phyloP scores from a whole-genome alignment of 1,140 invertebrate genomes.

The Telenomus remus region DNA sequence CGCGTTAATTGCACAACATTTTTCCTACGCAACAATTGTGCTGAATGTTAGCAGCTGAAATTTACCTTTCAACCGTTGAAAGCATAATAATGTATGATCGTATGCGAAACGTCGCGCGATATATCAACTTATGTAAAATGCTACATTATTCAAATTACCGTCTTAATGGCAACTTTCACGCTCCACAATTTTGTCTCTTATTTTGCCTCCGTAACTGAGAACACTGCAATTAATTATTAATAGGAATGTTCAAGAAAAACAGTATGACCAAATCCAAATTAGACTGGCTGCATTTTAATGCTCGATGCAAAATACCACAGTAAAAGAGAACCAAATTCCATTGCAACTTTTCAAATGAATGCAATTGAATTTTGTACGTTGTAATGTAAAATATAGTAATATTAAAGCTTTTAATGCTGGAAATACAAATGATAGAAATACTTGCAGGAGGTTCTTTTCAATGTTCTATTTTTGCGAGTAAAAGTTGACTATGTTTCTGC shows the following conservation, averaged over 20 bases:
- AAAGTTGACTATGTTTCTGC: slow-evolving; percentile 12
- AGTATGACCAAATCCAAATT: no score
- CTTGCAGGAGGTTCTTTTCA: no score
- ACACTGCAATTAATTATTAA: slow-evolving; percentile 28
- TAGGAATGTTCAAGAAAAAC: slow-evolving; percentile 19
- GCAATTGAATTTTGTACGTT: no score
- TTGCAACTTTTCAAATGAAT: no score
- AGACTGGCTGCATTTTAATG: no score
- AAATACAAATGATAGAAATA: no score
- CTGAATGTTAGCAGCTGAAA: slow-evolving; percentile 39
- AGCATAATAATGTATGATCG: slow-evolving; percentile 45
- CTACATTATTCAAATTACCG: slow-evolving; percentile 47
- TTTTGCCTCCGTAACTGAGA: slow-evolving; percentile 17
- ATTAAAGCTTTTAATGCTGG: no score
- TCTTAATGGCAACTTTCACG: slow-evolving; percentile 34
- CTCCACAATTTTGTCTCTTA: slow-evolving; percentile 15
- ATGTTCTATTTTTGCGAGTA: not conserved
- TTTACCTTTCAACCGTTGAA: slow-evolving; percentile 39
- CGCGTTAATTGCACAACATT: slow-evolving; percentile 55
- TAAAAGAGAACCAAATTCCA: no score
- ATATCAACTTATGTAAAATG: slow-evolving; percentile 45
- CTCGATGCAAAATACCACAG: no score
- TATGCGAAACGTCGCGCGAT: slow-evolving; percentile 24
- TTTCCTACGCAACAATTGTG: slow-evolving; percentile 40
- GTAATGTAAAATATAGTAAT: no score